Conservation (phyloP, 2,113 vertebrate species). For the Acrocephalus arundinaceus region DNA sequence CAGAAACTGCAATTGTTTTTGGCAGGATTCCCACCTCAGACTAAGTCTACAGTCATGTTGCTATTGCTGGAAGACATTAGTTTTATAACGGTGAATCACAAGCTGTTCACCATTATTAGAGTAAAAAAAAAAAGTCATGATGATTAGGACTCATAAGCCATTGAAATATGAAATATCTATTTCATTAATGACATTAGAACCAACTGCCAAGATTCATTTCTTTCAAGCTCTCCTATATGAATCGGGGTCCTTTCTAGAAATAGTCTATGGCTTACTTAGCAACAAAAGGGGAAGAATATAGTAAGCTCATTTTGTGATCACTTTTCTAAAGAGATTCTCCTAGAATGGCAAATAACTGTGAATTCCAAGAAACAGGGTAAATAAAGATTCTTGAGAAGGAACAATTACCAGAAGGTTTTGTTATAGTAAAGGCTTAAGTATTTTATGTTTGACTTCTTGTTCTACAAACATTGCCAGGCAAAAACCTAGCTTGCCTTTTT, state of each 20-base stretch:
- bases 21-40: not conserved
- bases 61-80: constrained; percentile 10
- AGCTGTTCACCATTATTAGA: constrained; percentile 13
- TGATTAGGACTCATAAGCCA: not conserved
- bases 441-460: not conserved
- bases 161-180: not conserved
- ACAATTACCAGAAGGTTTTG: not conserved
- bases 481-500: not conserved
- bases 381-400: not conserved
- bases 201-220: not conserved
- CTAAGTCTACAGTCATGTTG: not conserved
- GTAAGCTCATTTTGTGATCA: not conserved
- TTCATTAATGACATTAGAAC: not conserved
- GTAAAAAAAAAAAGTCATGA: not conserved
- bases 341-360: not conserved
- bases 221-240: not conserved
- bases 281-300: not conserved
- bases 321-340: not conserved
- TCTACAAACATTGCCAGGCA: not conserved
- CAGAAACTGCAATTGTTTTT: not conserved
- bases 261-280: not conserved
- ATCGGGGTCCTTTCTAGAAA: not conserved
- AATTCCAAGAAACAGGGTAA: not conserved
- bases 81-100: not conserved
- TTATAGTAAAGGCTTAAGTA: not conserved